phyloP scores from a whole-genome alignment of 2,113 vertebrate genomes.

The Eptesicus fuscus region DNA sequence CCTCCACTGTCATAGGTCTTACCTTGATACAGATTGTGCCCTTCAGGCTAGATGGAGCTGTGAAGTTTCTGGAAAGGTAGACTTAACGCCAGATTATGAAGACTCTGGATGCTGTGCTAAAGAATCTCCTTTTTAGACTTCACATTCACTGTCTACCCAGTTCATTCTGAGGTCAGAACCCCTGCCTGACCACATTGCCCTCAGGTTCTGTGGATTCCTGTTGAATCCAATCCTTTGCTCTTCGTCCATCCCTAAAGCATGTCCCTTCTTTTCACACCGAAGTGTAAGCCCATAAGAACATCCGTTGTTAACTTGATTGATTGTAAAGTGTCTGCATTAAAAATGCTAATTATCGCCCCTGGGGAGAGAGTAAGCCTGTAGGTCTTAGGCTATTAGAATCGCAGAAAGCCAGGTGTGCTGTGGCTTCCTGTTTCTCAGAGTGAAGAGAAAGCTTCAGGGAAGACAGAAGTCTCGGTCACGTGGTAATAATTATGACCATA shows the following conservation, averaged over 20 bases:
- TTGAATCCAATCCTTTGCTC: neutral
- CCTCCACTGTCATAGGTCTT: neutral
- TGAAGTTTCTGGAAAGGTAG: neutral
- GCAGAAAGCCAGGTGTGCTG: conserved; percentile 7
- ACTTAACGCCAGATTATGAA: neutral
- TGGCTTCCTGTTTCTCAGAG: neutral
- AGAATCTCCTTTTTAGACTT: neutral
- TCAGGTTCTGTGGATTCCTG: neutral
- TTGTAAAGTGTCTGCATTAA: conserved; percentile 32
- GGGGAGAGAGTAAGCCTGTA: conserved; percentile 12
- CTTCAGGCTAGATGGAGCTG: neutral
- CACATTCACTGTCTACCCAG: rapidly evolving
- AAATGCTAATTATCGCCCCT: conserved; percentile 39
- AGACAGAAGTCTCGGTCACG: neutral
- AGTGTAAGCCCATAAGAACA: neutral
- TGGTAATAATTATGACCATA: neutral
- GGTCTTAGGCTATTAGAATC: neutral
- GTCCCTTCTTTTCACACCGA: neutral
- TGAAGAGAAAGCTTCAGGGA: neutral
- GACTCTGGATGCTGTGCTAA: neutral
- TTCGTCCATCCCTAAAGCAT: neutral
- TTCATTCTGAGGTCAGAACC: neutral
- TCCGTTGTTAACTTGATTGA: conserved; percentile 30
- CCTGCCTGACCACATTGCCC: neutral
- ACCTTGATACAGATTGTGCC: neutral